Conservation (phyloP, 2,797 vertebrate genomes). For the Semaprochilodus insignis region DNA sequence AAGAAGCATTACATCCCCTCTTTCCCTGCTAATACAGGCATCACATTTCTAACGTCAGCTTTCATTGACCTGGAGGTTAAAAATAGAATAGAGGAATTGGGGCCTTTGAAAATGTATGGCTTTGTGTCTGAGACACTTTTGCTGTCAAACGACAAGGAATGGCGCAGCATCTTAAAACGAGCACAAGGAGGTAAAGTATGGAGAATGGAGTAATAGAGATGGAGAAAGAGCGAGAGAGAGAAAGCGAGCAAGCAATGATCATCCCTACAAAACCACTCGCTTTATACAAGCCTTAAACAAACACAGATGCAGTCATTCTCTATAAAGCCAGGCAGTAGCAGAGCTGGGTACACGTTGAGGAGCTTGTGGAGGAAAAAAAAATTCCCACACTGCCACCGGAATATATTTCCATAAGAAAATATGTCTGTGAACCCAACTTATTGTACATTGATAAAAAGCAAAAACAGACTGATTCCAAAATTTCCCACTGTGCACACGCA, state of each 20-base stretch:
- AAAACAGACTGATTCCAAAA: neutral
- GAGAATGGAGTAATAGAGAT: neutral
- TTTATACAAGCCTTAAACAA: conserved; percentile 41
- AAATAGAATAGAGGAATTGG: conserved; percentile 51
- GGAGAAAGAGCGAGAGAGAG: neutral
- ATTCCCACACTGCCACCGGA: conserved; percentile 7
- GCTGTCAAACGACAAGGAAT: conserved; percentile 47
- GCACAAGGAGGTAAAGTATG: neutral
- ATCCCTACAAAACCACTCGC: conserved; percentile 9
- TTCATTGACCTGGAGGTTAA: conserved; percentile 47
- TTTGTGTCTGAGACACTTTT: conserved; percentile 49
- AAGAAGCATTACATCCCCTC: conserved; percentile 30
- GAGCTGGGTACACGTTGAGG: conserved; percentile 14
- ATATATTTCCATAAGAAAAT: conserved; percentile 26
- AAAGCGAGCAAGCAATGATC: neutral
- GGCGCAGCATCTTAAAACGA: conserved; percentile 49
- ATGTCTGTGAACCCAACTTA: conserved; percentile 7
- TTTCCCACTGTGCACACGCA: neutral
- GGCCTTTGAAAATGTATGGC: conserved; percentile 44
- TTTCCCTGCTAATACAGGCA: conserved; percentile 32
- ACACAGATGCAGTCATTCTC: conserved; percentile 13
- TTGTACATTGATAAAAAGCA: conserved; percentile 5
- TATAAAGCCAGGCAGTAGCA: conserved; percentile 14
- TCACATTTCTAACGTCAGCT: conserved; percentile 40
- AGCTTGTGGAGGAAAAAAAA: conserved; percentile 1